phyloP scores from a whole-genome alignment of 64 coral and sea anemone genomes.

The Pachyseris speciosa region DNA sequence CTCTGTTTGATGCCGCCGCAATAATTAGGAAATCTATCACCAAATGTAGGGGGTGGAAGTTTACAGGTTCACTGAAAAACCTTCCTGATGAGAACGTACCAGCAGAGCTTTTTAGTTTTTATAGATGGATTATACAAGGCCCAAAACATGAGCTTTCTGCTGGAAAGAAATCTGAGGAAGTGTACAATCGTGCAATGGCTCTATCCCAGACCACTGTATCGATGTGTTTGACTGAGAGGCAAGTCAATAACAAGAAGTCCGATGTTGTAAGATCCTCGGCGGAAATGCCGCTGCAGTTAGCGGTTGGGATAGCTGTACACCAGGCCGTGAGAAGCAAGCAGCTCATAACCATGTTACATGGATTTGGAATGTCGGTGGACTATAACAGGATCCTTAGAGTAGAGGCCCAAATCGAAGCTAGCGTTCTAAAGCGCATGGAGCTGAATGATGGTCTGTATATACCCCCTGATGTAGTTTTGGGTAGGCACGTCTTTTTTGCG shows the following conservation, averaged over 20 bases:
- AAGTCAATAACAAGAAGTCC: too few species aligned
- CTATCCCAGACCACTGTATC: background rate
- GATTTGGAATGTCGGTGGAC: constrained; percentile 61
- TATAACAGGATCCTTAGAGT: constrained; percentile 61
- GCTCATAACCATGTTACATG: constrained; percentile 46
- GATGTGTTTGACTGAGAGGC: constrained; percentile 5
- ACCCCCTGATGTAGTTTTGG: constrained; percentile 55
- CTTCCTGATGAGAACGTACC: constrained; percentile 9
- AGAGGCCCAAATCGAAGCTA: constrained; percentile 54
- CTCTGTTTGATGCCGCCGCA: constrained; percentile 43
- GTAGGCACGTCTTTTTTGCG: constrained; percentile 59
- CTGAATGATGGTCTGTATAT: constrained; percentile 57
- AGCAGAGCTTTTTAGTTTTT: constrained; percentile 50
- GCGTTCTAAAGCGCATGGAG: constrained; percentile 48
- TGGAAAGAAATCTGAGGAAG: constrained; percentile 15
- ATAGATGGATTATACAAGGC: constrained; percentile 36
- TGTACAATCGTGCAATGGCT: constrained; percentile 17
- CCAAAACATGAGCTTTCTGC: background rate
- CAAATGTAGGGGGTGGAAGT: constrained; percentile 37
- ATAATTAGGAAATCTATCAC: constrained; percentile 45
- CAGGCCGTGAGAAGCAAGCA: constrained; percentile 40
- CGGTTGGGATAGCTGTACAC: constrained; percentile 55
- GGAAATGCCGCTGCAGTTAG: background rate
- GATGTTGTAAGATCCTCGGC: too few species aligned
- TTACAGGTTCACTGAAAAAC: constrained; percentile 51